Evolutionary conservation across 2,888 invertebrate species (phyloP).

Genomic region (Imbricaverruca yamaguchii): DNA sequence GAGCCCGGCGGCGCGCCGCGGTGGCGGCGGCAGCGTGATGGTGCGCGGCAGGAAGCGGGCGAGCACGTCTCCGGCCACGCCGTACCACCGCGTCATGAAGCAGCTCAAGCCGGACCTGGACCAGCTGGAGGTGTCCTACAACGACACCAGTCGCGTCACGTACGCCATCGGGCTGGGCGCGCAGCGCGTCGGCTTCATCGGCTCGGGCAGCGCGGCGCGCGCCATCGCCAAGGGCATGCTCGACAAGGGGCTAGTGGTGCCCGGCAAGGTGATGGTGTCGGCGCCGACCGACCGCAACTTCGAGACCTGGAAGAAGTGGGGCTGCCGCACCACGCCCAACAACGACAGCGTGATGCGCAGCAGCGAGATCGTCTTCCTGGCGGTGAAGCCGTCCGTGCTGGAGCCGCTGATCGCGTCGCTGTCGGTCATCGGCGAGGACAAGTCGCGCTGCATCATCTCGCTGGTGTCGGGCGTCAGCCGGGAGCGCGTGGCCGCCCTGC

Average conservation of each 20-base stretch:
- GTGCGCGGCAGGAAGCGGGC: not conserved
- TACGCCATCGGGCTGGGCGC: conserved; percentile 10
- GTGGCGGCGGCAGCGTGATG: no score
- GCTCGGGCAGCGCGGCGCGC: conserved; percentile 10
- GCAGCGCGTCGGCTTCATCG: conserved; percentile 19
- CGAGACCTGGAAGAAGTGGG: conserved; percentile 18
- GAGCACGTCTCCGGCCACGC: not conserved
- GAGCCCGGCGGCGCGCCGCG: not conserved
- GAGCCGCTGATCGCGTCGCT: not conserved
- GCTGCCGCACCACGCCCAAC: not conserved
- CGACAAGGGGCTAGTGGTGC: conserved; percentile 2
- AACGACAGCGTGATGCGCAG: conserved; percentile 4
- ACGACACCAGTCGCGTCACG: conserved; percentile 3
- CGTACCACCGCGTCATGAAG: not conserved
- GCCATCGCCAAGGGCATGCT: conserved; percentile 19
- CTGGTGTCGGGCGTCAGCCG: not conserved
- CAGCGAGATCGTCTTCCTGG: conserved; percentile 18
- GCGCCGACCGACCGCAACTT: conserved; percentile 7
- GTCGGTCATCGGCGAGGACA: not conserved
- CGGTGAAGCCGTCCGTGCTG: conserved; percentile 11
- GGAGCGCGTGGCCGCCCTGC: not conserved
- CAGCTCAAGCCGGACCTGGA: not conserved
- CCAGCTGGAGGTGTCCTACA: conserved; percentile 12
- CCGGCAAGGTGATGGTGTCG: not conserved
- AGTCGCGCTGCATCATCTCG: conserved; percentile 6